Evolutionary conservation across 2,888 invertebrate species (phyloP).

Genomic region (Euplexia lucipara): DNA sequence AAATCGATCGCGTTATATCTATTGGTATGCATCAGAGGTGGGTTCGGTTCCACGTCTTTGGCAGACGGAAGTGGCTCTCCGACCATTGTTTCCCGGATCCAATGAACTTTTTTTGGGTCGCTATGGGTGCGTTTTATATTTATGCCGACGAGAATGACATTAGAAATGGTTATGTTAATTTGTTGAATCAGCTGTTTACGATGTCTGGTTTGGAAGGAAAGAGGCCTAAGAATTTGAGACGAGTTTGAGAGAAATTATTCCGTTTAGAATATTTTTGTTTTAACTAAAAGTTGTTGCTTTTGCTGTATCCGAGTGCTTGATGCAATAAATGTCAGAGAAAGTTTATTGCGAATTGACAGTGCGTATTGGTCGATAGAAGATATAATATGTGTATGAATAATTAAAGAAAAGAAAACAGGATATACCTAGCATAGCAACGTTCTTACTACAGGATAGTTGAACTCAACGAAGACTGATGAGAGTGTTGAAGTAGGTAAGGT

Average conservation of each 20-base stretch:
- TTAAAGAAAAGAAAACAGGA: constrained; percentile 12
- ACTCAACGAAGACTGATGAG: neutral
- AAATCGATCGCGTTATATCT: constrained; percentile 65
- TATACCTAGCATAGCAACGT: neutral
- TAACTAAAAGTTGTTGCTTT: constrained; percentile 27
- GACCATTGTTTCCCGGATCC: constrained; percentile 84
- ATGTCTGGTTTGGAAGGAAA: constrained; percentile 43
- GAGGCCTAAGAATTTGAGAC: constrained; percentile 9
- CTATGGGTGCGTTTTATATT: constrained; percentile 62
- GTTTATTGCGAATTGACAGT: constrained; percentile 35
- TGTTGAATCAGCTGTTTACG: constrained; percentile 63
- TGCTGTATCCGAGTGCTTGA: constrained; percentile 17
- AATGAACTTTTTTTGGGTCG: constrained; percentile 84
- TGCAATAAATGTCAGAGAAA: constrained; percentile 45
- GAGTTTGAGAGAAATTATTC: constrained; percentile 36
- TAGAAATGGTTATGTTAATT: constrained; percentile 57
- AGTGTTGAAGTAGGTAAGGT: neutral
- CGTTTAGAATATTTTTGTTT: constrained; percentile 38
- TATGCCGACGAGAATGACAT: constrained; percentile 52
- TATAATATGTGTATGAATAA: constrained; percentile 12
- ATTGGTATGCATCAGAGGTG: constrained; percentile 79
- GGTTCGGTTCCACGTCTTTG: constrained; percentile 75
- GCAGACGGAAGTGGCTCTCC: constrained; percentile 79
- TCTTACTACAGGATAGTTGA: neutral
- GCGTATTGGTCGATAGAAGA: neutral